Conservation (phyloP, 2,113 vertebrate genomes). For the Hoplias malabaricus region DNA sequence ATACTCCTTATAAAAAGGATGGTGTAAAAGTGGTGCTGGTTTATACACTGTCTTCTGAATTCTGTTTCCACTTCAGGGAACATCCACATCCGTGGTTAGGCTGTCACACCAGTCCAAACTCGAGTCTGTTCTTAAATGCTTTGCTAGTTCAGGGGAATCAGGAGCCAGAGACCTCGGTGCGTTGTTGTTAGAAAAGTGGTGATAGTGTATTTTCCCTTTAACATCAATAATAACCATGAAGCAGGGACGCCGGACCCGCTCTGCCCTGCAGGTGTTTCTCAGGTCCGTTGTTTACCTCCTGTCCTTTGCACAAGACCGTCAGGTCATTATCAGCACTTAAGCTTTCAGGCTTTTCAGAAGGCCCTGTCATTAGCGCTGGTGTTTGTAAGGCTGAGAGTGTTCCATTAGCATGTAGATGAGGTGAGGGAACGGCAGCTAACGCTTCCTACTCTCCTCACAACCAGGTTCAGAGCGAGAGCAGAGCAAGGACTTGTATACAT, state of each 20-base stretch:
- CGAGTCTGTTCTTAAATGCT: too few species aligned
- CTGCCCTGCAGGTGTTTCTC: constrained; percentile 33
- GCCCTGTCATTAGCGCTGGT: constrained; percentile 58
- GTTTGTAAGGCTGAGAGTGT: constrained; percentile 56
- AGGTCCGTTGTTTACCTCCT: constrained; percentile 24
- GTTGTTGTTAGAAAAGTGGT: too few species aligned
- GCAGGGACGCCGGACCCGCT: constrained; percentile 16
- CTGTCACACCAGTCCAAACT: too few species aligned
- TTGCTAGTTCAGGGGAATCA: too few species aligned
- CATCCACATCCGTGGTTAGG: too few species aligned
- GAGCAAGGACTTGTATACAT: not conserved
- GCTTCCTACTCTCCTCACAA: constrained; percentile 49
- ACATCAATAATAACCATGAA: not conserved
- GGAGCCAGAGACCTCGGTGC: too few species aligned
- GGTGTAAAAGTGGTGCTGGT: too few species aligned
- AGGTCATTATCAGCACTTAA: constrained; percentile 58
- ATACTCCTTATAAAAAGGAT: too few species aligned
- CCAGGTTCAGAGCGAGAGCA: constrained; percentile 16
- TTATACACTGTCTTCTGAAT: too few species aligned
- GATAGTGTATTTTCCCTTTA: too few species aligned
- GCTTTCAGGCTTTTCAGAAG: constrained; percentile 57
- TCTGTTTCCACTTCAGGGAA: too few species aligned
- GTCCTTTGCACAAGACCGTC: constrained; percentile 43
- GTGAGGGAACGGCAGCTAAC: not conserved
- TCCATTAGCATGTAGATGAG: constrained; percentile 71